A percentile compares a stretch with the other conserved stretches of the same genome.
phyloP scores from a whole-genome alignment of 2,113 vertebrate genomes.

The Mionectes macconnelli region DNA sequence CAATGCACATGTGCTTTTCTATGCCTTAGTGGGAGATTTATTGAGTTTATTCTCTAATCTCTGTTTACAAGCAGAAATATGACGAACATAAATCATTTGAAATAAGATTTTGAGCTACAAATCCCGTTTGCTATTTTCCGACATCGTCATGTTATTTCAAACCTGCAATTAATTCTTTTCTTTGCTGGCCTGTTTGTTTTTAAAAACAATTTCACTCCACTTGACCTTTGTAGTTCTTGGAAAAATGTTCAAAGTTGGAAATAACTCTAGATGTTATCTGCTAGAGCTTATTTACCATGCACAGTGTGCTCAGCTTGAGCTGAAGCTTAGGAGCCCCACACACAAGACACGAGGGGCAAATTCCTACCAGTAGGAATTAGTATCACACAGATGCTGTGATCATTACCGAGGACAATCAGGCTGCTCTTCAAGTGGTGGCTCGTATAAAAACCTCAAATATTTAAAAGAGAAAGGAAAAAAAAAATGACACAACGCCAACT shows the following conservation, averaged over 20 bases:
- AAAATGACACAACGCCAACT: background rate
- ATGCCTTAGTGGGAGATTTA: slow-evolving; percentile 38
- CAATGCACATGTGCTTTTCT: slow-evolving; percentile 19
- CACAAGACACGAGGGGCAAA: background rate
- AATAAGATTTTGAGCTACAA: slow-evolving; percentile 33
- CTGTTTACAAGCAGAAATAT: slow-evolving; percentile 62
- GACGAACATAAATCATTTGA: slow-evolving; percentile 15
- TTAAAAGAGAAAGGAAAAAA: background rate
- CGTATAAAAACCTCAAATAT: background rate
- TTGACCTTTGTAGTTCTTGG: slow-evolving; percentile 48
- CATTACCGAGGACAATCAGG: background rate
- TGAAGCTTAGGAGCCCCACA: background rate
- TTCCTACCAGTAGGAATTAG: background rate
- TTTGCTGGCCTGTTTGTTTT: slow-evolving; percentile 5
- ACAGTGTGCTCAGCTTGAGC: background rate
- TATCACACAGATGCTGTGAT: background rate
- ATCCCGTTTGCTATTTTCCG: background rate
- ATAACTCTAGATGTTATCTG: slow-evolving; percentile 28
- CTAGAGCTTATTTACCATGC: background rate
- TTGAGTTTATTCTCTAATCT: slow-evolving; percentile 55
- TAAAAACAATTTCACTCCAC: slow-evolving; percentile 33
- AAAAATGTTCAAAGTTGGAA: slow-evolving; percentile 29
- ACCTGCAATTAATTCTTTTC: slow-evolving; percentile 37
- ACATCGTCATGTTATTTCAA: background rate
- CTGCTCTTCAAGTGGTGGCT: background rate